Evolutionary conservation across 2,797 vertebrate species (phyloP).

Genomic region (Tamandua tetradactyla): DNA sequence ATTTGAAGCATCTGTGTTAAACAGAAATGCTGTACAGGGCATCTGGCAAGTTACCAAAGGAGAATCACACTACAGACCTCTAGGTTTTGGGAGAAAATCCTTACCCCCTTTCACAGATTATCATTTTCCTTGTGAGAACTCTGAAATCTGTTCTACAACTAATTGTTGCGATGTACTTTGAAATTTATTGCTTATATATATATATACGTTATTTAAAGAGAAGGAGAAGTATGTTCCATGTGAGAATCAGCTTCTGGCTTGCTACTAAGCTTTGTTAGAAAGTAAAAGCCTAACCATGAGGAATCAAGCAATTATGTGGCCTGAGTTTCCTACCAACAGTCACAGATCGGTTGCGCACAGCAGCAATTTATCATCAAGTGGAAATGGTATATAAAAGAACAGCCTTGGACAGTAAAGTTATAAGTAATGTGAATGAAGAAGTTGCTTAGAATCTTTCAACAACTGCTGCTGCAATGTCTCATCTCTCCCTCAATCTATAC

Average conservation of each 20-base stretch:
- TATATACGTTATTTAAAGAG: no score
- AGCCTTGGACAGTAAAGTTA: background rate
- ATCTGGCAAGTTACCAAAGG: background rate
- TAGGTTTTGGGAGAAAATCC: background rate
- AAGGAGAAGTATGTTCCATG: slow-evolving; percentile 34
- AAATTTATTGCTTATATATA: no score
- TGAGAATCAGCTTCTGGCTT: background rate
- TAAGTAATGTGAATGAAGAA: background rate
- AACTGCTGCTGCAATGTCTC: background rate
- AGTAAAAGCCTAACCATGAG: background rate
- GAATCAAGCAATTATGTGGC: background rate
- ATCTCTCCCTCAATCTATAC: background rate
- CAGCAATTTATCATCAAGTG: background rate
- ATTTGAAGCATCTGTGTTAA: background rate
- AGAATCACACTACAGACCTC: background rate
- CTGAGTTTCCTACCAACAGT: background rate
- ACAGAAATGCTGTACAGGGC: background rate
- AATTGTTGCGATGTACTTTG: no score
- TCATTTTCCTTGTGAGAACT: slow-evolving; percentile 22
- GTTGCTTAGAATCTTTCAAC: background rate
- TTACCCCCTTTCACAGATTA: background rate
- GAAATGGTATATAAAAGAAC: background rate
- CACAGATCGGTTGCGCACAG: background rate
- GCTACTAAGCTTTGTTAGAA: background rate
- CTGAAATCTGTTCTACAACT: no score